Evolutionary conservation across 1,140 invertebrate genomes (phyloP), one percentile per base, ranked within the genome.

Genomic region (Magallana angulata): DNA sequence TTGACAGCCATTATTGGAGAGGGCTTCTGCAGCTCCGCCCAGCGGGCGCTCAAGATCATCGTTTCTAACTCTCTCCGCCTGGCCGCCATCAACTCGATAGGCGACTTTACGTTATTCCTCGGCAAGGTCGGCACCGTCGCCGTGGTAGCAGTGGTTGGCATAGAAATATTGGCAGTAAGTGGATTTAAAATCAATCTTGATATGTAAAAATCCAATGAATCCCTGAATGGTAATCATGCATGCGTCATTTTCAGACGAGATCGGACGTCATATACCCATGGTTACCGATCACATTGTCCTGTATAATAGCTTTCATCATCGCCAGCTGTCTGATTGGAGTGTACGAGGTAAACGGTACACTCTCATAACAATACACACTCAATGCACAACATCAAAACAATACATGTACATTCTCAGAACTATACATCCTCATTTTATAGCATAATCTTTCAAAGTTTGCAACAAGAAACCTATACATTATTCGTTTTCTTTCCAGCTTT

Each of bases 31-130:
- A 94, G 94, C 56, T 96, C 96, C 2, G 97, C 97, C 1, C 94
- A 94, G 88, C 95, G 96, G 83, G 93, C 93, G 5, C 92, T 93
- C 64, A 84, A 86, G 12, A 88, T 93, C 16, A 89, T 94, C 7
- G 57, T 92, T 1, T 90, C 84, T 89, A 98, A 99, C 94, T 97
- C 97, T 0, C 92, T 99, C 36, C 96, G 98, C 96, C 96, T 99
- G 86, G 97, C 97, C 3, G 97, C 98, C 0, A 97, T 99, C 81
- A 99, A 99, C 94, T 97, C 97, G 88, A 96, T 99, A 56, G 98
- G 98, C 6, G 98, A 98, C 94, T 99, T 99, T 93, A 97, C 99
- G 62, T 95, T 99, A 4, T 98, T 99, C 92, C 94, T 99, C 81
- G 98, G 97, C 57, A 99, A 99, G 96, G 94, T 96, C n/a, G 97